These are phyloP conservation scores for Cardinalis cardinalis DNA, from an alignment of 2,113 vertebrate species.

Conservation along the genomic window DNA sequence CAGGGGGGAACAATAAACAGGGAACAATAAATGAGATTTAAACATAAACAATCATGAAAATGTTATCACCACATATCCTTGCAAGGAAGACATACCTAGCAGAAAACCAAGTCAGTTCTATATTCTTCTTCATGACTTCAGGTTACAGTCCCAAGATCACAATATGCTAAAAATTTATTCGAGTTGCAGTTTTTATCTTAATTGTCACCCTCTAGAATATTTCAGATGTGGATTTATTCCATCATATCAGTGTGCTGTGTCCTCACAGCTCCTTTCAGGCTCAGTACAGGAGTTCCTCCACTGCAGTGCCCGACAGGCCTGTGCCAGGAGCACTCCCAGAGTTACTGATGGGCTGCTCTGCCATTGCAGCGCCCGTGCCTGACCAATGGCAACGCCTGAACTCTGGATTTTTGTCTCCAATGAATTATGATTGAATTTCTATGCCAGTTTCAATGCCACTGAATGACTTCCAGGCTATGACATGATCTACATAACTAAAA, in stretches of 20 bases:
- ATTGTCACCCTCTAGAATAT: not conserved
- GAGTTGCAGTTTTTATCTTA: not conserved
- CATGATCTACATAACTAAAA: not conserved
- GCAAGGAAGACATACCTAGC: not conserved
- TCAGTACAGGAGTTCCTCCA: not conserved
- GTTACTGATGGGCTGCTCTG: not conserved
- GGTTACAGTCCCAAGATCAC: not conserved
- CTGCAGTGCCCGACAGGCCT: not conserved
- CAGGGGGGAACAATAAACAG: rapidly evolving
- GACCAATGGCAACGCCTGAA: not conserved
- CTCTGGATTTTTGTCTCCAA: not conserved
- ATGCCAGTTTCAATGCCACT: not conserved
- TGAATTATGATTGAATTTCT: not conserved
- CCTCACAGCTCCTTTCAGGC: not conserved
- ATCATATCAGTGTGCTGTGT: not conserved
- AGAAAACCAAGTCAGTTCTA: not conserved
- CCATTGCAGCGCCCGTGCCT: not conserved
- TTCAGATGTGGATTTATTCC: not conserved
- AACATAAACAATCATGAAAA: not conserved
- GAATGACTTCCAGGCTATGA: not conserved
- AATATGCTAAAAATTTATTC: not conserved
- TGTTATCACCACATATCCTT: not conserved
- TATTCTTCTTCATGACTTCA: not conserved
- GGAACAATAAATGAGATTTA: not conserved
- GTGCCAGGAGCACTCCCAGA: not conserved